phyloP scores from a whole-genome alignment of 2,888 invertebrate species.

The Brachynemurus nebulosus region DNA sequence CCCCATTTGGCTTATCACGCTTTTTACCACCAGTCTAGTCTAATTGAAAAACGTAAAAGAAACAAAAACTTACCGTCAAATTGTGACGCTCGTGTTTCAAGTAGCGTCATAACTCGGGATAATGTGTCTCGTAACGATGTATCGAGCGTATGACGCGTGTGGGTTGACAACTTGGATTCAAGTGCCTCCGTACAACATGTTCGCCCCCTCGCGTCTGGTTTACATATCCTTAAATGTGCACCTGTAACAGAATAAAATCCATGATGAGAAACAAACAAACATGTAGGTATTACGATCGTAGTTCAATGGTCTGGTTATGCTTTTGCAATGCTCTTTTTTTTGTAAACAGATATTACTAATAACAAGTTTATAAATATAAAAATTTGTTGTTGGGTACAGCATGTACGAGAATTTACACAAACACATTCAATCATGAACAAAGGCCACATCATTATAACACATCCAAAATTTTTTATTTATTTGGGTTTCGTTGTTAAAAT shows the following conservation, averaged over 20 bases:
- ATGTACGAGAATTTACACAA: too few relatives aligned
- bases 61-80: conserved; percentile 64
- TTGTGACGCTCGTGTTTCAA: conserved; percentile 62
- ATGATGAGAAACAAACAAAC: neutral
- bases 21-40: neutral
- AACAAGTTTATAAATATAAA: too few relatives aligned
- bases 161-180: conserved; percentile 54
- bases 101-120: conserved; percentile 55
- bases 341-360: too few relatives aligned
- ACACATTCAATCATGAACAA: too few relatives aligned
- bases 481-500: too few relatives aligned
- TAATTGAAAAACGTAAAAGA: neutral
- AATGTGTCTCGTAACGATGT: conserved; percentile 61
- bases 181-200: conserved; percentile 53
- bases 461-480: too few relatives aligned
- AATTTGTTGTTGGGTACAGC: too few relatives aligned
- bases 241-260: neutral
- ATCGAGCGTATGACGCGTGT: conserved; percentile 60
- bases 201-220: conserved; percentile 28
- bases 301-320: conserved; percentile 1
- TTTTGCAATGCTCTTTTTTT: too few relatives aligned
- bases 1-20: too few relatives aligned
- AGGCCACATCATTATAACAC: too few relatives aligned
- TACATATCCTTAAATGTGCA: conserved; percentile 2
- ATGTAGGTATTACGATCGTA: neutral